phyloP scores from a whole-genome alignment of 2,113 vertebrate genomes.

The Poicephalus meyeri region DNA sequence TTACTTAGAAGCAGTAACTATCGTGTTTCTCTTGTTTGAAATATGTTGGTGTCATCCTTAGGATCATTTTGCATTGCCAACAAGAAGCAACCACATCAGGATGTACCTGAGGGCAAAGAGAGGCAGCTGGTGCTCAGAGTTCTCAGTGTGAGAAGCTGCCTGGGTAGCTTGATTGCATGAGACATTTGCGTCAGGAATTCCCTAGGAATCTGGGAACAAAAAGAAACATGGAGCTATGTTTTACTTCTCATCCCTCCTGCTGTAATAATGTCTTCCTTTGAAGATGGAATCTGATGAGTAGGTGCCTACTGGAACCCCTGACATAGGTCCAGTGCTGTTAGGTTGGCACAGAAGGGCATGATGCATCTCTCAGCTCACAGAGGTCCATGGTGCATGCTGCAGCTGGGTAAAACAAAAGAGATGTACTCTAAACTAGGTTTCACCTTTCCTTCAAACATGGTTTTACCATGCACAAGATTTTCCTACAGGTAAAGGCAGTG shows the following conservation, averaged over 20 bases:
- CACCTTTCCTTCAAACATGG: neutral
- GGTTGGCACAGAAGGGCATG: neutral
- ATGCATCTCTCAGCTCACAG: accelerated
- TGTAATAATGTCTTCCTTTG: neutral
- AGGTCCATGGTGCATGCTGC: accelerated
- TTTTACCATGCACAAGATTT: neutral
- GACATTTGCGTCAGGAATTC: neutral
- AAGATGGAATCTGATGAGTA: neutral
- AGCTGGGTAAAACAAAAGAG: neutral
- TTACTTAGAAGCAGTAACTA: neutral
- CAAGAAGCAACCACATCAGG: neutral
- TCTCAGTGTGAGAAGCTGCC: neutral
- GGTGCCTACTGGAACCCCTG: neutral
- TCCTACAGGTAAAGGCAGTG: neutral
- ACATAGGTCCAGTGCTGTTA: neutral
- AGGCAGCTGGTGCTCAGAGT: neutral
- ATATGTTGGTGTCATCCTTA: neutral
- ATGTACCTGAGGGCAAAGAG: neutral
- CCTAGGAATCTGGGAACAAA: neutral
- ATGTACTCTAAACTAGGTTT: neutral
- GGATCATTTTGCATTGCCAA: neutral
- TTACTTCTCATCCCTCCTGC: neutral
- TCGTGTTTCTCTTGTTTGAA: neutral
- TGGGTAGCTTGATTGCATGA: neutral
- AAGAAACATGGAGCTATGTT: neutral